A percentile compares a stretch with the other conserved stretches of the same genome.
Conservation (phyloP, 2,888 invertebrate genomes). For the Mamestra brassicae region DNA sequence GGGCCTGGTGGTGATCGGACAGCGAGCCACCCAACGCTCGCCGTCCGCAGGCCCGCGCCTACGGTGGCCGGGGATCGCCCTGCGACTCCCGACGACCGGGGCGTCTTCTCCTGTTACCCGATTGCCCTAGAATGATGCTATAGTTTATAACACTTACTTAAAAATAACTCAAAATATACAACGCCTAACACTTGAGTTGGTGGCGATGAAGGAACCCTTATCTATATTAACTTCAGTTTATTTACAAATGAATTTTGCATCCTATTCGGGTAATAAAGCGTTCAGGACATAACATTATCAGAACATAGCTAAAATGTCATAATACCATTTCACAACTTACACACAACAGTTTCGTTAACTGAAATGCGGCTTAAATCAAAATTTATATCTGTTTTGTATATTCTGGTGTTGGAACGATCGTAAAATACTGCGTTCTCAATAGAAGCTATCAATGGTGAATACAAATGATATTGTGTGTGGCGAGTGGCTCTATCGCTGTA, state of each 20-base stretch:
- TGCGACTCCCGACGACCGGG: too few species aligned
- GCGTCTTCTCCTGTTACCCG: too few species aligned
- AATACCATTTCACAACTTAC: slow-evolving; percentile 39
- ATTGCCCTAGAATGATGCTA: too few species aligned
- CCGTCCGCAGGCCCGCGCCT: too few species aligned
- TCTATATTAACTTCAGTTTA: neutral
- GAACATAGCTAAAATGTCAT: slow-evolving; percentile 39
- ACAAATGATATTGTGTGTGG: slow-evolving; percentile 69
- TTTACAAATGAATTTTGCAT: neutral
- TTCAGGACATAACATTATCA: slow-evolving; percentile 13
- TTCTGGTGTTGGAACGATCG: slow-evolving; percentile 48
- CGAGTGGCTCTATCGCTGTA: slow-evolving; percentile 30
- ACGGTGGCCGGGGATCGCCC: too few species aligned
- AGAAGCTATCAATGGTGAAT: slow-evolving; percentile 66
- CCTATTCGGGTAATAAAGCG: neutral
- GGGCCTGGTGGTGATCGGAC: too few species aligned
- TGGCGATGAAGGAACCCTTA: neutral
- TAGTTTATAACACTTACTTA: too few species aligned
- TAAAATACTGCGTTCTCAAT: slow-evolving; percentile 65
- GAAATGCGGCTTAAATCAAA: slow-evolving; percentile 51
- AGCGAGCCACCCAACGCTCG: too few species aligned
- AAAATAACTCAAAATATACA: too few species aligned
- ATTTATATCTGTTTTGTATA: slow-evolving; percentile 51
- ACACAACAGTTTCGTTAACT: slow-evolving; percentile 42
- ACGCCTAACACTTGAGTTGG: too few species aligned